Base-by-base conservation (phyloP, 2,797 vertebrate species). In the Alectoris magna region DNA sequence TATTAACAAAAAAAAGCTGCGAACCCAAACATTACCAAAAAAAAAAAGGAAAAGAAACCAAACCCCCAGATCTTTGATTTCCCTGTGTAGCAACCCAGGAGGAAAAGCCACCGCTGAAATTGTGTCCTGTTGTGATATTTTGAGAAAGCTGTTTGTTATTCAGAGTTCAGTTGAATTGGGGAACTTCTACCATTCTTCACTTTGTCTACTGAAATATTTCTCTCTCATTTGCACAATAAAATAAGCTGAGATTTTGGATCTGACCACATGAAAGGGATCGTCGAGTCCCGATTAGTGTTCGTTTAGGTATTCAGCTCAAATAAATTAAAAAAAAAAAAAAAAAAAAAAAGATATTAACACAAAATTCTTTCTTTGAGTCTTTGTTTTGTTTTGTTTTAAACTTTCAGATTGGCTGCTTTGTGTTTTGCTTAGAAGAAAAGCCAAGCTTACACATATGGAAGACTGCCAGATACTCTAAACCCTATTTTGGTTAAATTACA, bases 401-500 rank as follows among this genome's bases (percentile, higher is more conserved):
- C 94, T 97, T 95, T 92, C 64, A 84, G 82, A 95, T 59, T 91
- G 94, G 92, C 89, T 75, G 80, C 55, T 95, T 16, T 83, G 87
- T 86, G 67, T 96, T 96, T 93, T 39, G 44, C 86, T 84, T 91
- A 91, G 91, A 90, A 97, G 93, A 88, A 95, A 95, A 93, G 85
- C 82, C 85, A 58, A 71, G 94, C 89, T 95, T 91, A 76, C 69
- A 56, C 94, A 88, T n/a, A 31, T 96, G 97, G 97, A 94, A 92
- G 62, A 66, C 91, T 94, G 97, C 97, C 98, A 97, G 95, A 96
- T 91, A 80, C 70, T 95, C 95, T 89, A 92, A 97, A 93, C 95
- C 96, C 92, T 95, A 96, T 97, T 97, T 96, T 96, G 96, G 96
- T 96, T 96, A 96, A 97, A 97, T 97, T 96, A 96, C 94, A 97